phyloP scores from a whole-genome alignment of 2,888 invertebrate species.

The Agrilus cyanescens region DNA sequence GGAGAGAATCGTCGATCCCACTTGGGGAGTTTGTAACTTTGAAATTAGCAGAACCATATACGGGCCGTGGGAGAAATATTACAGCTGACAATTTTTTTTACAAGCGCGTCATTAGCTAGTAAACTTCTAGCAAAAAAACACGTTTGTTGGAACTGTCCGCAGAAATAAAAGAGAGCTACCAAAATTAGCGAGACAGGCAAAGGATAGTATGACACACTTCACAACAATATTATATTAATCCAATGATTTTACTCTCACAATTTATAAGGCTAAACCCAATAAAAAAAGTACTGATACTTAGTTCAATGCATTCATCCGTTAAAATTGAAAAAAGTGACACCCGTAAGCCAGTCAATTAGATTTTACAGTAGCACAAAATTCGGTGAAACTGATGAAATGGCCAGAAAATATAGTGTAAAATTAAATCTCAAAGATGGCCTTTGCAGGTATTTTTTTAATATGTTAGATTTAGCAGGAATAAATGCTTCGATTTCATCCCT shows the following conservation, averaged over 20 bases:
- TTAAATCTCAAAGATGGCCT: constrained; percentile 15
- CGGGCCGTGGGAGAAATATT: too few species aligned
- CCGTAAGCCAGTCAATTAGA: constrained; percentile 14
- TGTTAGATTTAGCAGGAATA: constrained; percentile 17
- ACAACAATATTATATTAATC: constrained; percentile 13
- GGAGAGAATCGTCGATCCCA: constrained; percentile 7
- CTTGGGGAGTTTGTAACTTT: constrained; percentile 7
- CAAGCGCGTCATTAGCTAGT: constrained; percentile 9
- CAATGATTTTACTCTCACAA: constrained; percentile 8
- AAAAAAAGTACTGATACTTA: constrained; percentile 8
- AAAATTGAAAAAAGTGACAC: constrained; percentile 2
- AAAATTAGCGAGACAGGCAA: constrained; percentile 12
- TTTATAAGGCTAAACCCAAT: constrained; percentile 9
- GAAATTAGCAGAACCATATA: constrained; percentile 4
- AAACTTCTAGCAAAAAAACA: constrained; percentile 17
- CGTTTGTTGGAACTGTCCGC: constrained; percentile 18
- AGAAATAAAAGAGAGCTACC: constrained; percentile 14
- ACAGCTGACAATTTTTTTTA: constrained; percentile 10
- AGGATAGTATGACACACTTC: constrained; percentile 15
- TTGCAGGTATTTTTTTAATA: constrained; percentile 20
- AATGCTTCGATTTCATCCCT: constrained; percentile 8
- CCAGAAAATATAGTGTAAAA: constrained; percentile 13
- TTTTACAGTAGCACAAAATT: constrained; percentile 16
- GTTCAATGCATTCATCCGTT: constrained; percentile 8
- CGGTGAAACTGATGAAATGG: constrained; percentile 13